These are phyloP conservation scores for Cheilosia soror DNA, from an alignment of 2,888 invertebrate species.

Conservation along the genomic window DNA sequence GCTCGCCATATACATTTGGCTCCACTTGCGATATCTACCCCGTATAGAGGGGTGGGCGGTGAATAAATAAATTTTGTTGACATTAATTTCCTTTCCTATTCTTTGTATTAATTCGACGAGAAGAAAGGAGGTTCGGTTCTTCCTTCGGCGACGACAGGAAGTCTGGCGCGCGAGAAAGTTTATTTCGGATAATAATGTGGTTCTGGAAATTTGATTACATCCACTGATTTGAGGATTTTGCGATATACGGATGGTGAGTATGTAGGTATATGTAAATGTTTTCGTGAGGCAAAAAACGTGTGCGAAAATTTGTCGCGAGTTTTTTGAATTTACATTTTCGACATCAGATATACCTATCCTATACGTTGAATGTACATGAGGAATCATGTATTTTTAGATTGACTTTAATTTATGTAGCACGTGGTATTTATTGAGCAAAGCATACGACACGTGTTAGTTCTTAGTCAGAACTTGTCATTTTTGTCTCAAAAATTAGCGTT, in stretches of 20 bases:
- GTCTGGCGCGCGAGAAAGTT: slow-evolving; percentile 59
- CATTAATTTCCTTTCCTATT: slow-evolving; percentile 51
- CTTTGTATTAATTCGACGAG: slow-evolving; percentile 40
- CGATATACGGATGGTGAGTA: too few relatives aligned
- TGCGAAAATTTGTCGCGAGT: not conserved
- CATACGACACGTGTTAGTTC: too few relatives aligned
- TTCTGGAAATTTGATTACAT: slow-evolving; percentile 40
- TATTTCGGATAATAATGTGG: slow-evolving; percentile 59
- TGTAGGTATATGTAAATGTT: too few relatives aligned
- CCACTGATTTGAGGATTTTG: not conserved
- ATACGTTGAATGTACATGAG: not conserved
- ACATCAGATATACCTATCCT: not conserved
- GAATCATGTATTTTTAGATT: too few relatives aligned
- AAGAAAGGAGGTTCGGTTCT: not conserved
- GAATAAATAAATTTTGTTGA: slow-evolving; percentile 61
- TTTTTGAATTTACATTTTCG: not conserved
- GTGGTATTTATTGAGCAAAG: too few relatives aligned
- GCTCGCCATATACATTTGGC: slow-evolving; percentile 19
- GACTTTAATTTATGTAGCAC: too few relatives aligned
- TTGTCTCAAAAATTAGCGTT: too few relatives aligned
- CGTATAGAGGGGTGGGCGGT: not conserved
- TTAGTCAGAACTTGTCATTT: too few relatives aligned
- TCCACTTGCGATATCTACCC: not conserved
- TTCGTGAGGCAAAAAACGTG: too few relatives aligned
- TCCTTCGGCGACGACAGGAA: slow-evolving; percentile 55